Evolutionary conservation across 2,888 invertebrate species (phyloP).

Genomic region (Drepanosiphum platanoidis): DNA sequence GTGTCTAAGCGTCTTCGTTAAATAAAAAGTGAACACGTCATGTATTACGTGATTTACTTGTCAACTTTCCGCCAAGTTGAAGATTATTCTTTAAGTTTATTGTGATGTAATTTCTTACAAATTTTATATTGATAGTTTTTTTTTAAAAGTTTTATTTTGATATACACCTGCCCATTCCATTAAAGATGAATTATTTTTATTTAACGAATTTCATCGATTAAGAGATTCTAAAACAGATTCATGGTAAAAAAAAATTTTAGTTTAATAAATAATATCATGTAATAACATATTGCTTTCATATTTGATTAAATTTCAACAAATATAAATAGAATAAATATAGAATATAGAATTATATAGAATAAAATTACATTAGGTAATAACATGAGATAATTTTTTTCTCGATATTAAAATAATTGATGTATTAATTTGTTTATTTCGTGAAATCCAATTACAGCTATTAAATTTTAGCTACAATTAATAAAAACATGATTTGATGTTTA

Average conservation of each 20-base stretch:
- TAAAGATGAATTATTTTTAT: not conserved
- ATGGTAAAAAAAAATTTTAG: not conserved
- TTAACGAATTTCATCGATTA: not conserved
- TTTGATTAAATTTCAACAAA: not conserved
- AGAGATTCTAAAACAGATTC: not conserved
- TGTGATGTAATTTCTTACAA: constrained; percentile 6
- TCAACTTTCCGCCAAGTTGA: not conserved
- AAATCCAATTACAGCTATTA: not conserved
- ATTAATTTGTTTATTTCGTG: too few relatives aligned
- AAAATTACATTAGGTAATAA: not conserved
- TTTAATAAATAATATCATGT: too few relatives aligned
- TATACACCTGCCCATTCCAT: not conserved
- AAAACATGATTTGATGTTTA: not conserved
- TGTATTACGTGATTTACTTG: not conserved
- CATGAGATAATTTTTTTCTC: not conserved
- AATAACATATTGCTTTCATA: too few relatives aligned
- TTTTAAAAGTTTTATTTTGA: too few relatives aligned
- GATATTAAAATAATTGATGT: too few relatives aligned
- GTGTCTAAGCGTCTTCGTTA: constrained; percentile 4
- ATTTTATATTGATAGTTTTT: not conserved
- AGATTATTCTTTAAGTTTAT: not conserved
- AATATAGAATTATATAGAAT: not conserved
- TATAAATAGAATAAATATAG: not conserved
- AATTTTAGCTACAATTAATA: not conserved
- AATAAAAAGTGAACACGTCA: not conserved